A percentile compares a stretch with the other conserved stretches of the same genome.
phyloP scores from a whole-genome alignment of 2,113 vertebrate genomes.

The Phylloscopus trochiloides region DNA sequence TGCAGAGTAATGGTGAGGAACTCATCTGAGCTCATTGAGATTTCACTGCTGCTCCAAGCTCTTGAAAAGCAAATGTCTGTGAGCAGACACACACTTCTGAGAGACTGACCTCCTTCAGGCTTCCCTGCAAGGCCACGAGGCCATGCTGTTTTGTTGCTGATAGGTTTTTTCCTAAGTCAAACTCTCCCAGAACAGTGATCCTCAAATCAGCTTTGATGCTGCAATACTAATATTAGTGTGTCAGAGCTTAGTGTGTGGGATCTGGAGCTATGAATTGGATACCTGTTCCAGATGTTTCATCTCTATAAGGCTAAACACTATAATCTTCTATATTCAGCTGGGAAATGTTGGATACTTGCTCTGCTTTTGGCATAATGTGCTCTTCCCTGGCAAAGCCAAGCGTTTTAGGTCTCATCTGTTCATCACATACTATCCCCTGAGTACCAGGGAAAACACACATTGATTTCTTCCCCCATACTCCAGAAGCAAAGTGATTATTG shows the following conservation, averaged over 20 bases:
- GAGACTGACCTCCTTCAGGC: background rate
- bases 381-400: background rate
- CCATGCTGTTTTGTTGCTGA: background rate
- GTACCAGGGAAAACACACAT: background rate
- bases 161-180: background rate
- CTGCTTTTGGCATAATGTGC: background rate
- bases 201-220: background rate
- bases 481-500: background rate
- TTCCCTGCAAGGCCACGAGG: accelerated
- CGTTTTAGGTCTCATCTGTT: background rate
- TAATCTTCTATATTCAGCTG: background rate
- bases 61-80: background rate
- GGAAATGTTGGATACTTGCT: background rate
- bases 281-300: background rate
- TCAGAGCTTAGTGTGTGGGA: background rate
- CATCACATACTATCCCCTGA: background rate
- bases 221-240: background rate
- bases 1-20: background rate
- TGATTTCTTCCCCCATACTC: background rate
- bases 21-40: background rate
- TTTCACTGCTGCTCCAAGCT: background rate
- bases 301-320: background rate
- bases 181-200: background rate
- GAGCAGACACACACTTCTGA: background rate
- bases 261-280: background rate